Conservation (phyloP, 1,140 invertebrate species). For the Pogonognathellus flavescens region DNA sequence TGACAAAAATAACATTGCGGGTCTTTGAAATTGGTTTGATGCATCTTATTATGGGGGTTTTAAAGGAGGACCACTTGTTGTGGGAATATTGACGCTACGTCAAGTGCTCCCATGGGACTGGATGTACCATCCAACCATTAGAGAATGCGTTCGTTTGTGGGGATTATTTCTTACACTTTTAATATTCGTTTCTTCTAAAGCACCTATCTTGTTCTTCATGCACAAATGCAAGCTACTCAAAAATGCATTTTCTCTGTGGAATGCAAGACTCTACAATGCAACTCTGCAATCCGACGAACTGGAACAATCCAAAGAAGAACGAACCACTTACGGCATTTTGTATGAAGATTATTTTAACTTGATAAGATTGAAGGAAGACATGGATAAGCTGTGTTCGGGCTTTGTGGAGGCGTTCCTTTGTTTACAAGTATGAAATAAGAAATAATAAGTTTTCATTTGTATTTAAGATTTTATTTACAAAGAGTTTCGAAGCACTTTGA, state of each 20-base stretch:
- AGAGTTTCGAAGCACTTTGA: too few relatives aligned
- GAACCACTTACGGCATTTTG: slow-evolving; percentile 28
- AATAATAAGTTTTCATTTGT: too few relatives aligned
- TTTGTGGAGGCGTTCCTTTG: slow-evolving; percentile 13
- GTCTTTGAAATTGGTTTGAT: neutral
- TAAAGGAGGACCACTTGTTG: neutral
- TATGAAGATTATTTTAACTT: slow-evolving; percentile 39
- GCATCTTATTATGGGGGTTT: too few relatives aligned
- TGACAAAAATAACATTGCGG: neutral
- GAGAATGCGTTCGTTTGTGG: neutral
- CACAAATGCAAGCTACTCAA: slow-evolving; percentile 12
- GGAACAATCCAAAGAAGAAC: neutral
- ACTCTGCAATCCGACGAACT: neutral
- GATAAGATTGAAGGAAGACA: neutral
- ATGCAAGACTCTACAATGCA: slow-evolving; percentile 17
- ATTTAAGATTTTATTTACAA: too few relatives aligned
- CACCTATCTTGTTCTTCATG: neutral
- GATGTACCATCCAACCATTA: neutral
- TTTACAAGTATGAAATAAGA: neutral
- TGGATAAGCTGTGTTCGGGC: neutral
- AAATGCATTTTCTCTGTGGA: slow-evolving; percentile 14
- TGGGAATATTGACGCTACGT: neutral
- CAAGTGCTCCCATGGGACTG: neutral
- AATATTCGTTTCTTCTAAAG: neutral
- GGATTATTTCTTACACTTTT: neutral